Evolutionary conservation across 2,113 vertebrate genomes (phyloP).

Genomic region (Crypturellus undulatus): DNA sequence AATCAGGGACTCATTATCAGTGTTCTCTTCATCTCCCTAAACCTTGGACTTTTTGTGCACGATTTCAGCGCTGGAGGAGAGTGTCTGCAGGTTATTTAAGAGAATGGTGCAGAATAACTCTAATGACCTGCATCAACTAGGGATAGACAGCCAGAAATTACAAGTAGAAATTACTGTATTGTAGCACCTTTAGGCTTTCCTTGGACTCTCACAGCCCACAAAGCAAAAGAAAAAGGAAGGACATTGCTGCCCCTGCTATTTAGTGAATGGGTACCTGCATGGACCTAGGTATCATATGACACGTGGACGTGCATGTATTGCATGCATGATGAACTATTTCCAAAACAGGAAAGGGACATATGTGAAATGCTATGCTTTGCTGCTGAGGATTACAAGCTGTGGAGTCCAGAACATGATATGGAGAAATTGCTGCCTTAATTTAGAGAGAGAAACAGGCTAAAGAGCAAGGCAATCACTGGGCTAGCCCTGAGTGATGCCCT

Average conservation of each 20-base stretch:
- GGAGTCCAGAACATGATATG: accelerated
- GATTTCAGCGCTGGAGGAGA: slow-evolving; percentile 28
- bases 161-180: background rate
- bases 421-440: background rate
- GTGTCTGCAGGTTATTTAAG: slow-evolving; percentile 67
- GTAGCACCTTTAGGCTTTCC: background rate
- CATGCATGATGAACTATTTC: accelerated
- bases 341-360: accelerated
- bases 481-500: background rate
- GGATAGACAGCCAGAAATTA: slow-evolving; percentile 25
- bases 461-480: background rate
- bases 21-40: slow-evolving; percentile 75
- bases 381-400: background rate
- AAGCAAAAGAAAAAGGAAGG: background rate
- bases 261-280: accelerated
- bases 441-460: background rate
- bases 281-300: background rate
- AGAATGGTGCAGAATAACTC: slow-evolving; percentile 67
- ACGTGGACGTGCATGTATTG: accelerated
- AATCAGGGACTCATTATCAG: slow-evolving; percentile 82
- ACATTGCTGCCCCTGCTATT: background rate
- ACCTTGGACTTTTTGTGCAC: slow-evolving; percentile 65
- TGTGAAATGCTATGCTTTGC: background rate
- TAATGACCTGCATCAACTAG: slow-evolving; percentile 66
- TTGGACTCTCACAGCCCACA: background rate